phyloP scores from a whole-genome alignment of 1,140 invertebrate species.

The Onthophagus taurus region DNA sequence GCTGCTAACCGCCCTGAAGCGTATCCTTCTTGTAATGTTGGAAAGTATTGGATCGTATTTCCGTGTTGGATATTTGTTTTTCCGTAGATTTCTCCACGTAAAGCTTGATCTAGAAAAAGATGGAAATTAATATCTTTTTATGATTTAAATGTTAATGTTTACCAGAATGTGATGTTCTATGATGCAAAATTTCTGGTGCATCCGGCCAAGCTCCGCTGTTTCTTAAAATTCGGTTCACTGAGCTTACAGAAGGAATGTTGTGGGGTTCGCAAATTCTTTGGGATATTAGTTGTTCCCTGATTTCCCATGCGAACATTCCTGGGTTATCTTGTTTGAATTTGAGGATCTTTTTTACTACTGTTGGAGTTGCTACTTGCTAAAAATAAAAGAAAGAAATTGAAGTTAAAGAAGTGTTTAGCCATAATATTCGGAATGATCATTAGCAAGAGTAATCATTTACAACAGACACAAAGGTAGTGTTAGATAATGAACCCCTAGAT shows the following conservation, averaged over 20 bases:
- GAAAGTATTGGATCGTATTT: constrained; percentile 25
- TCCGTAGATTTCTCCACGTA: constrained; percentile 24
- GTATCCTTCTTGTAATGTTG: constrained; percentile 31
- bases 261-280: constrained; percentile 78
- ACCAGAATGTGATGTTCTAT: constrained; percentile 23
- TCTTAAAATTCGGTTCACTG: constrained; percentile 87
- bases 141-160: constrained; percentile 2
- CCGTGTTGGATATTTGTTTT: constrained; percentile 19
- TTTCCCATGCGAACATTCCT: constrained; percentile 90
- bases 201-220: constrained; percentile 68
- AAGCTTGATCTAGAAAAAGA: constrained; percentile 22
- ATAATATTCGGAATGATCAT: neutral
- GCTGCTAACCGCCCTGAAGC: constrained; percentile 47
- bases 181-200: constrained; percentile 24
- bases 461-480: too few species aligned
- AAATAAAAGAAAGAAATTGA: constrained; percentile 32
- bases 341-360: constrained; percentile 85
- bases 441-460: too few species aligned
- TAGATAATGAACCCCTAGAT: neutral
- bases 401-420: neutral
- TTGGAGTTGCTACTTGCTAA: constrained; percentile 87
- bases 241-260: constrained; percentile 85
- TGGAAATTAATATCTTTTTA: neutral
- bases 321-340: constrained; percentile 86
- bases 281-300: constrained; percentile 72